Evolutionary conservation across 2,113 vertebrate genomes (phyloP), one percentile per base, ranked within the genome.

Genomic region (Sitta europaea): DNA sequence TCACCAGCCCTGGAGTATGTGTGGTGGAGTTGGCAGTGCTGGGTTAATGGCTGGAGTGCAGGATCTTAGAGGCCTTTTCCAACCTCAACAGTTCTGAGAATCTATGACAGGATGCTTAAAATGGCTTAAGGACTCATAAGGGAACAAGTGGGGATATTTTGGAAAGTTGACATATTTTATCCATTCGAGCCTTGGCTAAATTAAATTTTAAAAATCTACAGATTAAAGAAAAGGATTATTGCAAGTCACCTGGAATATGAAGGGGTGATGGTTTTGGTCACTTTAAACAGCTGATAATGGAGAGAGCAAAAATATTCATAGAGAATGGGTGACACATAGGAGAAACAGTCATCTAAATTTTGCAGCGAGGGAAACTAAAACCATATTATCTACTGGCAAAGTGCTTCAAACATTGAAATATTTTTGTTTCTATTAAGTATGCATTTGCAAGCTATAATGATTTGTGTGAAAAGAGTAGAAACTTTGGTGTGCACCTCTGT

Each of bases 381-480:
- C 11, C 15, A 0, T 40, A 45, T 23, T 27, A 11, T 21, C 25
- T 78, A 23, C 35, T 10, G 14, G 22, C 15, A 86, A 76, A 83
- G 18, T 0, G 0, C 10, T 66, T 53, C 48, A 68, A 72, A 65
- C 5, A 22, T 16, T 17, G 20, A 47, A 36, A 31, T 62, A 0
- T 18, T 78, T 57, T 50, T 62, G 2, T 81, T 92, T 76, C 29
- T 47, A 6, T 35, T 73, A 48, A 43, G 27, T 19, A 22, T 43
- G 15, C 7, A 14, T 71, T 84, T 70, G 5, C 51, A 80, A 73
- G 6, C 3, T 36, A 10, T 33, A n/a, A 7, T 25, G 45, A 68
- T 25, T 45, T 72, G 10, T 21, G 24, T 51, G n/a, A 57, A 42
- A 75, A 86, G 31, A 48, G 3, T 7, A 73, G 40, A 68, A 84